Base-by-base conservation (phyloP, 1,140 invertebrate species). In the Parapsyche elsis region DNA sequence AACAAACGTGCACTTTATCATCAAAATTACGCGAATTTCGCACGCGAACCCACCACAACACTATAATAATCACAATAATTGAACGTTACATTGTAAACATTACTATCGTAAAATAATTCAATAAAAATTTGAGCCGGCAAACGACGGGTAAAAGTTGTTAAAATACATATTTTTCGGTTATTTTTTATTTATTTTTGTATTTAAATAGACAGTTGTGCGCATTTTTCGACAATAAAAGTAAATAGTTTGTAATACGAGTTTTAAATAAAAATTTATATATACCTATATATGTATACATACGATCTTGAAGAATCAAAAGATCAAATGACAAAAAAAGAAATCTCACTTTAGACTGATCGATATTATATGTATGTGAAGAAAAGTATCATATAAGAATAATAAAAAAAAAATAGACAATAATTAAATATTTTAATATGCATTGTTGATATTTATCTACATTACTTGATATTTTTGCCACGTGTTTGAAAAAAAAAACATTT, bases 221-320 rank as follows among this genome's bases (percentile, higher is more conserved):
- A 61, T 9, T 21, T 61, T 16, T 61, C 57, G 57, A 61, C 57
- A 61, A 61, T 61, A 61, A 61, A 61, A 61, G 19, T 38, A 38
- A 38, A 38, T 38, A 38, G 30, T 38, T 38, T 38, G 30, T 38
- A 38, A 38, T 38, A 38, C 30, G 30, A 38, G 30, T 38, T 38
- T 38, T 4, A 38, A 38, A 38, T 7, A 38, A 38, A 38, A 38
- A 7, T 38, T 38, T 38, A 38, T 38, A 38, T n/a, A n/a, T n/a
- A 38, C 7, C 1, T 38, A 53, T 53, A 5, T 53, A 53, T 19
- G 21, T 61, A 61, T 21, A 9, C 21, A 19, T 9, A 61, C n/a
- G 9, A 19, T 61, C 16, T 61, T 61, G 14, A 19, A 19, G 30
- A 61, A 61, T 19, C 10, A 61, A 61, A 21, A 7, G 10, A 19